Conservation (phyloP, 1,140 invertebrate genomes). For the Eurytemora carolleeae region DNA sequence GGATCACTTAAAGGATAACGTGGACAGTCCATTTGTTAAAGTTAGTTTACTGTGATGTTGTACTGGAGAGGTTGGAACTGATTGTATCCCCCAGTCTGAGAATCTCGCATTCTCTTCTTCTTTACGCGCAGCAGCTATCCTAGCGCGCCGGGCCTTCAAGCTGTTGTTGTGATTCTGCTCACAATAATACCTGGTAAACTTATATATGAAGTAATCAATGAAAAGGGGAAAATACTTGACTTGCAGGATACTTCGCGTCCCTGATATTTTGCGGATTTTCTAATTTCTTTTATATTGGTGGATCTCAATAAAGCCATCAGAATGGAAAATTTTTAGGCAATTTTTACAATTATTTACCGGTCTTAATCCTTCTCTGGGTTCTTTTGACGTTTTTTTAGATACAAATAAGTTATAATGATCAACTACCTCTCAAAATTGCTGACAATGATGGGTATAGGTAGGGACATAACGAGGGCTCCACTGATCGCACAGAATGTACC, state of each 20-base stretch:
- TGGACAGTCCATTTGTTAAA: no score
- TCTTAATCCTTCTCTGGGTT: neutral
- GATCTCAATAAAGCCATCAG: neutral
- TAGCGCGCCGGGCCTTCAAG: neutral
- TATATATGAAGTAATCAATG: no score
- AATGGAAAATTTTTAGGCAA: neutral
- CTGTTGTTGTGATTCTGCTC: neutral
- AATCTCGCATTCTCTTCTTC: neutral
- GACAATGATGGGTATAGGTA: slow-evolving; percentile 81
- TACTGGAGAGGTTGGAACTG: neutral
- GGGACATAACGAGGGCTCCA: slow-evolving; percentile 69
- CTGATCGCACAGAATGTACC: slow-evolving; percentile 68
- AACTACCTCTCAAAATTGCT: slow-evolving; percentile 46
- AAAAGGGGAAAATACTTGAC: no score
- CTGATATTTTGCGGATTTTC: no score
- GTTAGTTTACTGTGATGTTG: no score
- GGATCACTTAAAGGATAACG: no score
- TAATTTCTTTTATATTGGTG: neutral
- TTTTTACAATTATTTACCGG: neutral
- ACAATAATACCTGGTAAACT: neutral
- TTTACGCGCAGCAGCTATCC: neutral
- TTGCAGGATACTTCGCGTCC: no score
- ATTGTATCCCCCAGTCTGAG: neutral
- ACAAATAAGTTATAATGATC: neutral
- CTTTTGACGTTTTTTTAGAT: neutral